Evolutionary conservation across 2,888 invertebrate species (phyloP).

Genomic region (Hoplodrina ambigua): DNA sequence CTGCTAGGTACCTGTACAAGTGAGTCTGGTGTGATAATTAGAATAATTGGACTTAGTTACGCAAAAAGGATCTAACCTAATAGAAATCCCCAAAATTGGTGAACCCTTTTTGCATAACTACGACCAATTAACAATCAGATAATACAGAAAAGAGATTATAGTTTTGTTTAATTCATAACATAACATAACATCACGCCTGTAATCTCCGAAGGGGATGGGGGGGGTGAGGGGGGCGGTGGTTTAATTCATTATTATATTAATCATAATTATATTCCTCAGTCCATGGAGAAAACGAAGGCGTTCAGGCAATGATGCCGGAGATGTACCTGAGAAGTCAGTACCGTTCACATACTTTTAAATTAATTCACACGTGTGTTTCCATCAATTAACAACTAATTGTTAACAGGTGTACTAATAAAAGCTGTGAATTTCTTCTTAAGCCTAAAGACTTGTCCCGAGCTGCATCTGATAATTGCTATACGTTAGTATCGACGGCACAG

Average conservation of each 20-base stretch:
- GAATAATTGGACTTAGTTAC: too few relatives aligned
- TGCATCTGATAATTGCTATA: constrained; percentile 73
- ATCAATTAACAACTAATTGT: constrained; percentile 34
- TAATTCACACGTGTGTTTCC: background rate
- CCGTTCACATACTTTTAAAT: background rate
- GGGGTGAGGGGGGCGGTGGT: too few relatives aligned
- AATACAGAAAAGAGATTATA: too few relatives aligned
- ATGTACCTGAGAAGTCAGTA: constrained; percentile 68
- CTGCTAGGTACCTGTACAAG: too few relatives aligned
- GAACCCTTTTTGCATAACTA: too few relatives aligned
- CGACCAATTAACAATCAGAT: too few relatives aligned
- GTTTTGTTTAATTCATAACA: too few relatives aligned
- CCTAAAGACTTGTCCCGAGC: constrained; percentile 75
- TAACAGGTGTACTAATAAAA: constrained; percentile 67
- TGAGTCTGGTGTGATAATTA: too few relatives aligned
- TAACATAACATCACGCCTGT: too few relatives aligned
- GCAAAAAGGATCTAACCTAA: too few relatives aligned
- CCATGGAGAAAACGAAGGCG: constrained; percentile 73
- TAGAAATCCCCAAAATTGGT: too few relatives aligned
- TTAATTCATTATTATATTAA: background rate
- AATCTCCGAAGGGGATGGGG: too few relatives aligned
- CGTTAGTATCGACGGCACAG: constrained; percentile 64
- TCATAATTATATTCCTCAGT: constrained; percentile 63
- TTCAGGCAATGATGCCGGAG: constrained; percentile 64
- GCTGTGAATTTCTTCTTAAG: constrained; percentile 77